These are phyloP conservation scores for Mastacembelus armatus DNA, from an alignment of 2,797 vertebrate genomes.

Conservation along the genomic window DNA sequence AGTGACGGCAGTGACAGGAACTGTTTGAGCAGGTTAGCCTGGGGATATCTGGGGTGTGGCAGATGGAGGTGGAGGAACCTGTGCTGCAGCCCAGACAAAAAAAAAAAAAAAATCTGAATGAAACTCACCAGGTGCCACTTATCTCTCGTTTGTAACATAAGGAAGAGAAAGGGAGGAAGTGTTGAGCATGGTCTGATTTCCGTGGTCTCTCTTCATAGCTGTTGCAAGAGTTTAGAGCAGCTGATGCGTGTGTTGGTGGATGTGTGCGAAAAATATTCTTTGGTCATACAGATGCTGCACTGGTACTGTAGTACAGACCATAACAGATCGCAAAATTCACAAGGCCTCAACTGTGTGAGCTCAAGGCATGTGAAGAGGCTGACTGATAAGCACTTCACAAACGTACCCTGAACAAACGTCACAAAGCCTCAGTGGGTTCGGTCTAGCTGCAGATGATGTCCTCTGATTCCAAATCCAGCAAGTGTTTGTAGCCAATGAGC, in stretches of 20 bases:
- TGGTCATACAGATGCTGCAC: background rate
- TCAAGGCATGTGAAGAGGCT: conserved; percentile 20
- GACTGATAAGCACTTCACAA: conserved; percentile 21
- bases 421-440: conserved; percentile 7
- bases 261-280: conserved; percentile 6
- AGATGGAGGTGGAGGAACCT: conserved; percentile 72
- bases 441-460: conserved; percentile 22
- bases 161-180: conserved; percentile 11
- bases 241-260: background rate
- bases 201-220: background rate
- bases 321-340: conserved; percentile 10
- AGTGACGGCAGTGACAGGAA: conserved; percentile 22
- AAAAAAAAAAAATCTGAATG: conserved; percentile 30
- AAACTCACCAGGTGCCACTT: background rate
- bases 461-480: conserved; percentile 28
- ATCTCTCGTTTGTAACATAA: background rate
- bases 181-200: background rate
- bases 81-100: conserved; percentile 52
- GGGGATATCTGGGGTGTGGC: conserved; percentile 41
- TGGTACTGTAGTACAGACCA: conserved; percentile 23
- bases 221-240: conserved; percentile 2
- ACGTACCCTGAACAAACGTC: conserved; percentile 11
- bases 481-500: conserved; percentile 21
- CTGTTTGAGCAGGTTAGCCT: conserved; percentile 37
- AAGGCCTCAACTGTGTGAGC: conserved; percentile 11